Evolutionary conservation across 2,888 invertebrate species (phyloP), one percentile per base, ranked within the genome.

Genomic region (Pseudococcus longispinus): DNA sequence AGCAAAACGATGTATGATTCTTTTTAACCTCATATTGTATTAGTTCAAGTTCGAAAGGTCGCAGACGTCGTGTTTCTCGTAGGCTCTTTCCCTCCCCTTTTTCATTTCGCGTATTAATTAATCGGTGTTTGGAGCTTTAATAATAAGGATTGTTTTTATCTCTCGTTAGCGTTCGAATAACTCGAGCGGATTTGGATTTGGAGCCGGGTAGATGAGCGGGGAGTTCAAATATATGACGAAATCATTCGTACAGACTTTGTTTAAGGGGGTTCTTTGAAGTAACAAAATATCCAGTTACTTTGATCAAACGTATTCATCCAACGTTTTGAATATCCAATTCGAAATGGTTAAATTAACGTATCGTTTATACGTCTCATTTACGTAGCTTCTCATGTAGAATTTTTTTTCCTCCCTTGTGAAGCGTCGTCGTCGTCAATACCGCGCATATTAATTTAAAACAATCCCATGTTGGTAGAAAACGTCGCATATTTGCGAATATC

Each of bases 1-100:
- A 70, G 15, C 4, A 4, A 65, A 11, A 4, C 2, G 15, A 5
- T 70, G 6, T 70, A 70, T 29, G 32, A 60, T 60, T 60, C 70
- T 70, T 70, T 70, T 70, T 70, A 70, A 70, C 70, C 42, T 80
- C 42, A 15, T 37, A 80, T 20, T n/a, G 42, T 42, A 37, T n/a
- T 80, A 80, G 77, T 80, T 80, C 77, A 80, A 80, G 77, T 80
- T 80, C 77, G 77, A 80, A 80, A 80, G 77, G 77, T 80, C 42
- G 77, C 8, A 29, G 70, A 70, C 70, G 29, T 70, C 70, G 70
- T 70, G 70, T 70, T 29, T 70, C 37, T 37, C 29, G 70, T 70
- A 29, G 15, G 60, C 23, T 60, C 23, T 70, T 70, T 4, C 37
- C 37, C 37, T 37, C 37, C 37, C 37, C 8, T 3, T 65, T 65